A percentile compares a stretch with the other conserved stretches of the same genome.
phyloP scores from a whole-genome alignment of 2,888 invertebrate species.

The Pammene fasciana region DNA sequence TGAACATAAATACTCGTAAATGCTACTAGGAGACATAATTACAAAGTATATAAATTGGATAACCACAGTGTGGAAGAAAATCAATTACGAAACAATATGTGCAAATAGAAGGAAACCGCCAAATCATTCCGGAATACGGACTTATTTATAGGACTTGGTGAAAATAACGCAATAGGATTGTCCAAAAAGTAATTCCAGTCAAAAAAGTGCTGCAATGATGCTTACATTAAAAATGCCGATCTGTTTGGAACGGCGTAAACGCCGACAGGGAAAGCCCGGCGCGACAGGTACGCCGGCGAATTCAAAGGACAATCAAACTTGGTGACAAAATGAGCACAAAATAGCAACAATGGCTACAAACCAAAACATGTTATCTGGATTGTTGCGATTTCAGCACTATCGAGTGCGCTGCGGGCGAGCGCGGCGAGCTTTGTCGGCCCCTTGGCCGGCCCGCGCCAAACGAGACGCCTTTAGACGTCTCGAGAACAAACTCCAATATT shows the following conservation, averaged over 20 bases:
- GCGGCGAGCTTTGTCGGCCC: constrained; percentile 67
- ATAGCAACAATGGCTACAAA: constrained; percentile 67
- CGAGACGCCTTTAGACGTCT: constrained; percentile 62
- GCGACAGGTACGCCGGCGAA: constrained; percentile 39
- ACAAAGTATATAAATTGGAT: constrained; percentile 16
- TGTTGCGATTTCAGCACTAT: constrained; percentile 79
- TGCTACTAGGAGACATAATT: background rate
- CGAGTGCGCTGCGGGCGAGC: constrained; percentile 65
- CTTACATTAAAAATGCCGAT: constrained; percentile 28
- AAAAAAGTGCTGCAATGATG: constrained; percentile 20
- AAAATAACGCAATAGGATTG: background rate
- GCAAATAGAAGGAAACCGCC: background rate
- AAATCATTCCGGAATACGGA: constrained; percentile 4
- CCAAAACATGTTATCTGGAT: constrained; percentile 76
- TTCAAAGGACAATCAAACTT: constrained; percentile 64
- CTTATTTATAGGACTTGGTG: background rate
- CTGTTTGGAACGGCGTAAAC: constrained; percentile 23
- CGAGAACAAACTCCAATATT: constrained; percentile 70
- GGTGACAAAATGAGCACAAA: constrained; percentile 61
- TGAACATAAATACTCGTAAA: constrained; percentile 30
- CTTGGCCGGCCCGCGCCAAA: constrained; percentile 55
- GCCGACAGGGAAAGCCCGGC: constrained; percentile 29
- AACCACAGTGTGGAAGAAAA: constrained; percentile 14
- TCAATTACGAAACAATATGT: constrained; percentile 5
- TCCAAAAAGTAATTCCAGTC: background rate